phyloP scores from a whole-genome alignment of 2,113 vertebrate genomes.

The Heloderma charlesbogerti region DNA sequence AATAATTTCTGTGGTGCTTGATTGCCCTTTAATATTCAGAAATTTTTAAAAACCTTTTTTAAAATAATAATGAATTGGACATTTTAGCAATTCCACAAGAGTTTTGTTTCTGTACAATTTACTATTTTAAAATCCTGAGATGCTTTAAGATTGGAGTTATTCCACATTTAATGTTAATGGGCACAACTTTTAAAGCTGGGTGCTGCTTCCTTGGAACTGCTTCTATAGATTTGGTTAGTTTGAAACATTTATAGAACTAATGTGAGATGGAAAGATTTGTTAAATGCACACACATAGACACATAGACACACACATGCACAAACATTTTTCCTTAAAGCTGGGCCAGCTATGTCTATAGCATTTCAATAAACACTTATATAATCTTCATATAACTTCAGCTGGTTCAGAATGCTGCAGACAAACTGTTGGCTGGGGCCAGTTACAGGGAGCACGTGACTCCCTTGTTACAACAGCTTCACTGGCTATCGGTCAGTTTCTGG shows the following conservation, averaged over 20 bases:
- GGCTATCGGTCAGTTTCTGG: no score
- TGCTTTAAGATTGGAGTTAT: slow-evolving; percentile 50
- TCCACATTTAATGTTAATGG: slow-evolving; percentile 58
- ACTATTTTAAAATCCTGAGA: slow-evolving; percentile 65
- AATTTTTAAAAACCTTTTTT: slow-evolving; percentile 82
- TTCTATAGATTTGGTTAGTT: slow-evolving; percentile 24
- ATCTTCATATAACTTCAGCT: no score
- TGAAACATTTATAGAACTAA: slow-evolving; percentile 45
- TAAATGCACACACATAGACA: not conserved
- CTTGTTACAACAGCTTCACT: no score
- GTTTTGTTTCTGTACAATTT: slow-evolving; percentile 74
- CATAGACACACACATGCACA: not conserved
- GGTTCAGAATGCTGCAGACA: no score
- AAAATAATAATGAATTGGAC: slow-evolving; percentile 78
- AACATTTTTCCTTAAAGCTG: not conserved
- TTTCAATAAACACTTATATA: not conserved
- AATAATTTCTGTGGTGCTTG: slow-evolving; percentile 80
- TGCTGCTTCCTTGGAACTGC: slow-evolving; percentile 23
- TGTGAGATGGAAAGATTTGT: not conserved
- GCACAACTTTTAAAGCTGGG: slow-evolving; percentile 46
- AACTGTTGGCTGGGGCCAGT: no score
- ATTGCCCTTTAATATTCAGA: slow-evolving; percentile 80
- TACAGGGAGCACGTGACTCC: no score
- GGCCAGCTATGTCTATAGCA: not conserved
- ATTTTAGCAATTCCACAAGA: slow-evolving; percentile 62